These are phyloP conservation scores for Trinorchestia longiramus DNA, from an alignment of 1,140 invertebrate species.

Conservation along the genomic window DNA sequence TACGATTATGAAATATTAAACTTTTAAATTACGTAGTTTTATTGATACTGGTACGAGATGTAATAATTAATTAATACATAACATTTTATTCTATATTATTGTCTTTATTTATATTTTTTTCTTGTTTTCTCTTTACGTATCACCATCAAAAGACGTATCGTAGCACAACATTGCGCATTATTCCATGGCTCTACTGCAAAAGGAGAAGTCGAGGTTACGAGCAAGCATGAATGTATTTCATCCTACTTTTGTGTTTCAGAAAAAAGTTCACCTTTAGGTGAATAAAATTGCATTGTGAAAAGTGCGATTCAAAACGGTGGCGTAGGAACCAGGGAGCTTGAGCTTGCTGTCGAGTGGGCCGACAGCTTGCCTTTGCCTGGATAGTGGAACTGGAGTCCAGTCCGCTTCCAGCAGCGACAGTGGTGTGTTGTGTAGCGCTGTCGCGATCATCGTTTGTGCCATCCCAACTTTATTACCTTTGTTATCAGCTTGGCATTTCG, in stretches of 20 bases:
- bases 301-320: background rate
- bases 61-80: background rate
- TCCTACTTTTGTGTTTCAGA: background rate
- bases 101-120: background rate
- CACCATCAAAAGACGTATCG: background rate
- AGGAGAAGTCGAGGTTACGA: background rate
- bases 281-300: background rate
- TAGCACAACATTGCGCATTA: background rate
- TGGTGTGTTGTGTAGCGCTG: slow-evolving; percentile 28
- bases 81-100: background rate
- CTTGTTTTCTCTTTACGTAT: too few relatives aligned
- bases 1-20: too few relatives aligned
- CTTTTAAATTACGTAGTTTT: too few relatives aligned
- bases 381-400: background rate
- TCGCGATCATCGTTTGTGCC: slow-evolving; percentile 35
- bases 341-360: background rate
- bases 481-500: background rate
- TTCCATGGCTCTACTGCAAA: background rate
- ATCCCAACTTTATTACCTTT: slow-evolving; percentile 51
- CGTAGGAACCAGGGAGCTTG: background rate
- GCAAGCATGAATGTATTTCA: background rate
- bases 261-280: background rate
- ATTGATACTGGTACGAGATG: background rate
- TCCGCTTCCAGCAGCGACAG: slow-evolving; percentile 43
- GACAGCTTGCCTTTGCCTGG: background rate